These are phyloP conservation scores for Drosophila koepferae DNA, from an alignment of 2,888 invertebrate species.

Conservation along the genomic window DNA sequence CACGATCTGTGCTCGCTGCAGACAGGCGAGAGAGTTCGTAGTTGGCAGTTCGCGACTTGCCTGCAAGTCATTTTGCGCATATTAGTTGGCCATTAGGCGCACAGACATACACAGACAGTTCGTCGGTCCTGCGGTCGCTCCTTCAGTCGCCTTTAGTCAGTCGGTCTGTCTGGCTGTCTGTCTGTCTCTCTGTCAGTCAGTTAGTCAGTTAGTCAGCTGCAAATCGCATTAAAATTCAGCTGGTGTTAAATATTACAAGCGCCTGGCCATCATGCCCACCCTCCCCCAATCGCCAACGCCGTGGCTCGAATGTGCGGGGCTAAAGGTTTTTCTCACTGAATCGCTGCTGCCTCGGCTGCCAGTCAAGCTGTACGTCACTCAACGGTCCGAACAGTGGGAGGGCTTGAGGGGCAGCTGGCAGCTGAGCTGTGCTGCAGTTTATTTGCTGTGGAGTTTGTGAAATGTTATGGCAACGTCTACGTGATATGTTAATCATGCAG, in stretches of 20 bases:
- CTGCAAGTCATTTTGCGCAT: constrained; percentile 78
- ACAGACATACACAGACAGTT: constrained; percentile 51
- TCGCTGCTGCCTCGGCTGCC: constrained; percentile 64
- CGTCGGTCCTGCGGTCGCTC: constrained; percentile 10
- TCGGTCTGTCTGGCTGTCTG: constrained; percentile 15
- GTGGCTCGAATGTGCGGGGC: constrained; percentile 30
- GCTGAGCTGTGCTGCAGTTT: constrained; percentile 54
- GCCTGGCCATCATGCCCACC: constrained; percentile 7
- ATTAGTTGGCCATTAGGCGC: constrained; percentile 75
- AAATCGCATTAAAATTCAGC: constrained; percentile 76
- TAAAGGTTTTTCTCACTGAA: constrained; percentile 70
- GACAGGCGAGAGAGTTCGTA: constrained; percentile 21
- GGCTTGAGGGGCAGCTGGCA: constrained; percentile 13
- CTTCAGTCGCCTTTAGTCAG: constrained; percentile 1
- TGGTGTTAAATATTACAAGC: constrained; percentile 78
- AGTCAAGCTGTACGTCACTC: constrained; percentile 60
- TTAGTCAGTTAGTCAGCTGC: constrained; percentile 37
- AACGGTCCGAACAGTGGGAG: neutral
- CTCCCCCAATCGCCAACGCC: constrained; percentile 9
- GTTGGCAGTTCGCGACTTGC: constrained; percentile 63
- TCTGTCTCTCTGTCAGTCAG: constrained; percentile 7
- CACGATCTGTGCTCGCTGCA: constrained; percentile 42
- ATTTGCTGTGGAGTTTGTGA: constrained; percentile 64
- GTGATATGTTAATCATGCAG: constrained; percentile 84
- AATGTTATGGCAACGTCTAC: constrained; percentile 74